Evolutionary conservation across 2,113 vertebrate genomes (phyloP), one percentile per base, ranked within the genome.

Genomic region (Malurus elegans): DNA sequence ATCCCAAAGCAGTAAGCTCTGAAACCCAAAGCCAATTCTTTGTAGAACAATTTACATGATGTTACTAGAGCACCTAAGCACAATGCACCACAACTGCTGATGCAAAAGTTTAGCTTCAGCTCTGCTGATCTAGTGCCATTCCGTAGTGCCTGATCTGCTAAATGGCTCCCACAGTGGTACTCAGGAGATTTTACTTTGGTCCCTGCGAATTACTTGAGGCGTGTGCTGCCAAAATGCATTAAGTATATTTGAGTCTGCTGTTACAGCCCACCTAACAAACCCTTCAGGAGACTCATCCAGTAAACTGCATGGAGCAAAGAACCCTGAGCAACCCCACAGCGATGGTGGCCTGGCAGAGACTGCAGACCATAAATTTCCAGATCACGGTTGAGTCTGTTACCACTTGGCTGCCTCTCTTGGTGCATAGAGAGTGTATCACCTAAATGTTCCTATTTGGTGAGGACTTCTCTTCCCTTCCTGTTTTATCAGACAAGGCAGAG

Each of bases 351-450:
- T 15, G 44, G 38, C 58, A 74, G 29, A 71, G 19, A 61, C 32
- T 2, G 6, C 8, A 34, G 44, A 56, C 31, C 3, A 2, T 2
- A 40, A 66, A 36, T 25, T 48, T 60, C 28, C 36, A 64, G 53
- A 18, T 11, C 32, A 23, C 0, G 1, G 12, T 10, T 2, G 9
- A 70, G 25, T 8, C 44, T 38, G 5, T 31, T 38, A 66, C 10
- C 32, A 18, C 36, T 17, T 19, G 28, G 36, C 4, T 60, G 62
- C 53, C 79, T 36, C 72, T 29, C 29, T 26, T 5, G 24, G 24
- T 5, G 18, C 31, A 38, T 0, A 40, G 44, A 2, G 0, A 5
- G 10, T 1, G 0, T 5, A 21, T 24, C 40, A 75, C 6, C 31
- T 16, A 26, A 36, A 57, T 7, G n/a, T 4, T 75, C 14, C 70